A percentile compares a stretch with the other conserved stretches of the same genome.
Conservation (phyloP, 2,888 invertebrate species). For the Eilema griseolum region DNA sequence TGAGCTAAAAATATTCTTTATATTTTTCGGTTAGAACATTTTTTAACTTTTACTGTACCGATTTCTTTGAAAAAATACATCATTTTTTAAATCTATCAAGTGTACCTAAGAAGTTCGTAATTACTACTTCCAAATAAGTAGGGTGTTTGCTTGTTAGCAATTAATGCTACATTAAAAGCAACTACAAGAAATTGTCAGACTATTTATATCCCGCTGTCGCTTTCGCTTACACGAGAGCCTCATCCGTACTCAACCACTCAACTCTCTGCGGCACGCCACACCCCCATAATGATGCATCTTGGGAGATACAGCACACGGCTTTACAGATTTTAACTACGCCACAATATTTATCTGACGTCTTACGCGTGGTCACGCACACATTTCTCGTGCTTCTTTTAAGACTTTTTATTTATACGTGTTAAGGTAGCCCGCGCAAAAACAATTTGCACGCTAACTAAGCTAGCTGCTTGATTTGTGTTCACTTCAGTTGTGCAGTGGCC, state of each 20-base stretch:
- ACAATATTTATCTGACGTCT: conserved; percentile 64
- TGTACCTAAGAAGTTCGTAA: background rate
- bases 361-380: conserved; percentile 67
- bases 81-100: too few species aligned
- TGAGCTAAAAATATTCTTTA: background rate
- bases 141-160: background rate
- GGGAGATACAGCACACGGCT: conserved; percentile 74
- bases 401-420: conserved; percentile 54
- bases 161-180: background rate
- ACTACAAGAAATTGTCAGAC: background rate
- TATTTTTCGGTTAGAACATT: too few species aligned
- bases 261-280: conserved; percentile 68
- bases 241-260: conserved; percentile 52
- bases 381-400: conserved; percentile 45
- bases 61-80: too few species aligned
- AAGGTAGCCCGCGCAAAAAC: conserved; percentile 44
- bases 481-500: too few species aligned
- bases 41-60: too few species aligned
- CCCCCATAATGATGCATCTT: conserved; percentile 83
- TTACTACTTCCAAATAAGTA: background rate
- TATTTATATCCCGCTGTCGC: conserved; percentile 37
- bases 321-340: conserved; percentile 74
- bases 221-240: conserved; percentile 26
- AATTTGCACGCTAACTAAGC: conserved; percentile 18
- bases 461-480: too few species aligned